Evolutionary conservation across 2,888 invertebrate species (phyloP).

Genomic region (Platynereis dumerilii): DNA sequence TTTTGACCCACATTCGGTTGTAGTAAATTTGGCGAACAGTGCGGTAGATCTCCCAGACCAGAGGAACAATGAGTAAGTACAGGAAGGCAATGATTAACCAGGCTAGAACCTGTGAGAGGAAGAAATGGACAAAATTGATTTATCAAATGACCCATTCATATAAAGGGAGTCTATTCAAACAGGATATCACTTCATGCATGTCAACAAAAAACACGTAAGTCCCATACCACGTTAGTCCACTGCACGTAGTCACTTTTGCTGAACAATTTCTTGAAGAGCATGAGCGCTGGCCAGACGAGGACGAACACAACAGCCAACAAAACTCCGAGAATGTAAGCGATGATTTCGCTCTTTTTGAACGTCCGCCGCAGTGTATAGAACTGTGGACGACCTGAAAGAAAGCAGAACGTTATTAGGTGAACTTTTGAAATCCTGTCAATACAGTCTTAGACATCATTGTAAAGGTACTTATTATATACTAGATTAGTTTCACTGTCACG

Average conservation of each 20-base stretch:
- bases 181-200: too few relatives aligned
- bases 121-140: not conserved
- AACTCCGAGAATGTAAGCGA: conserved; percentile 38
- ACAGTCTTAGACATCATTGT: too few relatives aligned
- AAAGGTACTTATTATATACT: too few relatives aligned
- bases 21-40: conserved; percentile 34
- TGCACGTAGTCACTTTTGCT: conserved; percentile 8
- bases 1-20: conserved; percentile 33
- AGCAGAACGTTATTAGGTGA: too few relatives aligned
- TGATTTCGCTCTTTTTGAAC: conserved; percentile 33
- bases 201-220: too few relatives aligned
- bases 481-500: too few relatives aligned
- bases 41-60: conserved; percentile 32
- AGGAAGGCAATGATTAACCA: conserved; percentile 21
- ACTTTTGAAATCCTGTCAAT: too few relatives aligned
- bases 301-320: conserved; percentile 32
- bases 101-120: too few relatives aligned
- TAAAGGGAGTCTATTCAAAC: too few relatives aligned
- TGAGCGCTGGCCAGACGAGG: conserved; percentile 38
- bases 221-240: conserved; percentile 31
- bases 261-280: conserved; percentile 30
- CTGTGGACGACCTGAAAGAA: conserved; percentile 29
- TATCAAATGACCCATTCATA: not conserved
- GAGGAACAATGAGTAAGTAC: conserved; percentile 24
- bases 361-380: conserved; percentile 37